These are phyloP conservation scores for Ictidomys tridecemlineatus DNA, from an alignment of 2,113 vertebrate species.

Conservation along the genomic window DNA sequence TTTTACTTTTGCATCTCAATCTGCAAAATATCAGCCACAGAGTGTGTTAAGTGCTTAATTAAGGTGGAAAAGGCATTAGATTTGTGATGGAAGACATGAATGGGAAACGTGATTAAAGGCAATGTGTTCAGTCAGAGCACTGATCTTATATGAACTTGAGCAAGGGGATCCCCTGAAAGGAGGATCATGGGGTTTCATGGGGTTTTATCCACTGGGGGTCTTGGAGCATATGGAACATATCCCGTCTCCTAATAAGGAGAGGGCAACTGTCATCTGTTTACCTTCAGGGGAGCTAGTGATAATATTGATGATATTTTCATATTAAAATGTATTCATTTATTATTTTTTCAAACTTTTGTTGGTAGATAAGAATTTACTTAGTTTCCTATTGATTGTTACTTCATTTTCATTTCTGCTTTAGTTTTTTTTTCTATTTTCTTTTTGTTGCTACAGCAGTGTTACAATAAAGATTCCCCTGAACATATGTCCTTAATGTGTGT, in stretches of 20 bases:
- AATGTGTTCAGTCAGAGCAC: neutral
- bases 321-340: neutral
- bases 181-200: no score
- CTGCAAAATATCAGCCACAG: neutral
- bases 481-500: neutral
- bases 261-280: neutral
- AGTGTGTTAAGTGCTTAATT: neutral
- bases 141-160: neutral
- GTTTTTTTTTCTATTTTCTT: neutral
- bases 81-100: neutral
- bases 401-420: neutral
- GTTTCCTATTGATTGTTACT: neutral
- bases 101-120: neutral
- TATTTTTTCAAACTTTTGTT: neutral
- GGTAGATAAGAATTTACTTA: constrained; percentile 8
- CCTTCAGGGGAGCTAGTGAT: neutral
- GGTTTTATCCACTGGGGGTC: neutral
- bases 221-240: neutral
- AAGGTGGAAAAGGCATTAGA: neutral
- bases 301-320: neutral
- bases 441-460: neutral
- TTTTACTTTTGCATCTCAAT: neutral
- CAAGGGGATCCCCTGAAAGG: neutral
- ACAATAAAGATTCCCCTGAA: neutral
- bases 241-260: neutral